A percentile compares a stretch with the other conserved stretches of the same genome.
phyloP scores from a whole-genome alignment of 2,888 invertebrate species.

The Blastobasis adustella region DNA sequence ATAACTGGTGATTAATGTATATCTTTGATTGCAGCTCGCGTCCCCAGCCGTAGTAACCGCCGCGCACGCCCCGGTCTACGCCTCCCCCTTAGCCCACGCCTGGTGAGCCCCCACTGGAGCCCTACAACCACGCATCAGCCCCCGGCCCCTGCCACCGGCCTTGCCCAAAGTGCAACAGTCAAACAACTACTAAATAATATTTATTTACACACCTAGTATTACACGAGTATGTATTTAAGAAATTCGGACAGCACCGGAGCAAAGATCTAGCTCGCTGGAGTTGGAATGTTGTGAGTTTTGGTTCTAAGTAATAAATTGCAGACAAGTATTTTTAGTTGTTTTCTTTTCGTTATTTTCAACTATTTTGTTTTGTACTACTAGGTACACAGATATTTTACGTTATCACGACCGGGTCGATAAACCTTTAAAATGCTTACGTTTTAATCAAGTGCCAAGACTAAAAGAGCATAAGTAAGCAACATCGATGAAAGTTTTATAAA shows the following conservation, averaged over 20 bases:
- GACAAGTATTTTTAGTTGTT: slow-evolving; percentile 19
- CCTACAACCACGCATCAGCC: slow-evolving; percentile 14
- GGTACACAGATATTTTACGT: too few species aligned
- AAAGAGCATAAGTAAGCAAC: too few species aligned
- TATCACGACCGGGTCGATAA: too few species aligned
- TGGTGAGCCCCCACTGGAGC: slow-evolving; percentile 37
- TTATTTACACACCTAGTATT: too few species aligned
- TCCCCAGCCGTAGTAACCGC: slow-evolving; percentile 52
- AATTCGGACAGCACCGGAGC: slow-evolving; percentile 32
- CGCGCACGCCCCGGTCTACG: slow-evolving; percentile 42
- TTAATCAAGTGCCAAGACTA: too few species aligned
- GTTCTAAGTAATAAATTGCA: slow-evolving; percentile 29
- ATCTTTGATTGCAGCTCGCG: slow-evolving; percentile 38
- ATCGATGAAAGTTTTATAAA: too few species aligned
- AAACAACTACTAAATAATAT: slow-evolving; percentile 17
- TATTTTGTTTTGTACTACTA: too few species aligned
- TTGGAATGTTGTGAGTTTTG: slow-evolving; percentile 40
- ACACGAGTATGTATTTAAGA: slow-evolving; percentile 14
- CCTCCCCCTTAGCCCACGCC: slow-evolving; percentile 47
- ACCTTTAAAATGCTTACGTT: too few species aligned
- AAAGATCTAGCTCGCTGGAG: slow-evolving; percentile 32
- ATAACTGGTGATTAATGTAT: too few species aligned
- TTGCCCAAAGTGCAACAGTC: slow-evolving; percentile 55
- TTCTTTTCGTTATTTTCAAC: too few species aligned
- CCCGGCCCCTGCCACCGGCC: slow-evolving; percentile 23